phyloP scores from a whole-genome alignment of 2,113 vertebrate genomes.

The Diadophis punctatus region DNA sequence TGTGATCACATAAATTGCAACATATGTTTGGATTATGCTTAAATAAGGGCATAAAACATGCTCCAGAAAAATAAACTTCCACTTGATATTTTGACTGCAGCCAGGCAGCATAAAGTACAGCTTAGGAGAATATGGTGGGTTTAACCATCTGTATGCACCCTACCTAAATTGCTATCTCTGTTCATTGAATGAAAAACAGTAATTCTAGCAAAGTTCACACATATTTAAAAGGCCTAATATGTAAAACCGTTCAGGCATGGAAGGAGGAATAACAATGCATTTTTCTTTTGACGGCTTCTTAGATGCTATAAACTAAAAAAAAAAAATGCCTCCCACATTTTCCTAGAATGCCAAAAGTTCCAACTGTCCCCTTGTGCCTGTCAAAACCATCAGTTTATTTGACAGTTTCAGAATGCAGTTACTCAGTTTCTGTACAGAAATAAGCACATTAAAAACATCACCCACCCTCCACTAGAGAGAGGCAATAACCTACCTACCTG shows the following conservation, averaged over 20 bases:
- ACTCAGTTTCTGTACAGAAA: slow-evolving; percentile 59
- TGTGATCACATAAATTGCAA: neutral
- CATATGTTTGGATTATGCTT: slow-evolving; percentile 20
- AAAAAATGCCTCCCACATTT: slow-evolving; percentile 54
- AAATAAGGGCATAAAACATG: slow-evolving; percentile 19
- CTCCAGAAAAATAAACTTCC: slow-evolving; percentile 32
- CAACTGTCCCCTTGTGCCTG: slow-evolving; percentile 61
- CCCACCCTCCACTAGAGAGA: neutral
- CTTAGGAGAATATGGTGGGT: slow-evolving; percentile 23
- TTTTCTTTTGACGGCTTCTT: slow-evolving; percentile 46
- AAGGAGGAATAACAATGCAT: slow-evolving; percentile 38
- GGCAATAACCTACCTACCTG: neutral
- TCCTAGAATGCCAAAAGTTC: slow-evolving; percentile 60
- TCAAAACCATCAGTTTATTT: slow-evolving; percentile 61
- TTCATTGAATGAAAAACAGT: slow-evolving; percentile 26
- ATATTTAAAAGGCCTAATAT: slow-evolving; percentile 32
- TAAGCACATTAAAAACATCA: slow-evolving; percentile 26
- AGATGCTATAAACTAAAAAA: slow-evolving; percentile 33
- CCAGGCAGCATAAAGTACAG: slow-evolving; percentile 2
- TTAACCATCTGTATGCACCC: slow-evolving; percentile 13
- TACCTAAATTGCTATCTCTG: slow-evolving; percentile 8
- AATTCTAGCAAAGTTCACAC: neutral
- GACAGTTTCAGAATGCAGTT: slow-evolving; percentile 60
- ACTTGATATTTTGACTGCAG: slow-evolving; percentile 1
- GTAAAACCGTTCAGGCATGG: slow-evolving; percentile 1